Conservation (phyloP, 2,797 vertebrate genomes). For the Halcyon smyrnensis region DNA sequence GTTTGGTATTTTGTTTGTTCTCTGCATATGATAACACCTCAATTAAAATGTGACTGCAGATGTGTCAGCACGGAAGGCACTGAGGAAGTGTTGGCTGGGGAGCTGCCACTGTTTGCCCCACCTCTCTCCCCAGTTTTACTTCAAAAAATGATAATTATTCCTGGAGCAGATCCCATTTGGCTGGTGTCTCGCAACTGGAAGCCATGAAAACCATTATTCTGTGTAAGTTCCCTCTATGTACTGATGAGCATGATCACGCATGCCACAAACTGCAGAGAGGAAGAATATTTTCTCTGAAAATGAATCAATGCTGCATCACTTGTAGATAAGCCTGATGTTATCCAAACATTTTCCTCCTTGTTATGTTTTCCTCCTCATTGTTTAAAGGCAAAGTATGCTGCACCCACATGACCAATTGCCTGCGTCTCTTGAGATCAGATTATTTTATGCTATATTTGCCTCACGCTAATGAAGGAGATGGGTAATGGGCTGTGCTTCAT, state of each 20-base stretch:
- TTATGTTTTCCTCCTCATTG: not conserved
- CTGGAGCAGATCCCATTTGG: not conserved
- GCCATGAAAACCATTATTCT: not conserved
- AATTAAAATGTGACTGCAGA: not conserved
- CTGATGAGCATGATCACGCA: not conserved
- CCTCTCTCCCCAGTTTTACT: not conserved
- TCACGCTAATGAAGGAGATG: not conserved
- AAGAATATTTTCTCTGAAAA: not conserved
- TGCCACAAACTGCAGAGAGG: not conserved
- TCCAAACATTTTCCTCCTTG: not conserved
- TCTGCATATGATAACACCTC: not conserved
- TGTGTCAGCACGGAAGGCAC: not conserved
- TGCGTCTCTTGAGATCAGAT: not conserved
- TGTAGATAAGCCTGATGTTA: not conserved
- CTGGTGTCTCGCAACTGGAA: not conserved
- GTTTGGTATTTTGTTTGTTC: not conserved
- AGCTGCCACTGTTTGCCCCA: not conserved
- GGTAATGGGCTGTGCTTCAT: not conserved
- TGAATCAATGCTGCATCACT: not conserved
- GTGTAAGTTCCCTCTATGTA: not conserved
- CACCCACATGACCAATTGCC: not conserved
- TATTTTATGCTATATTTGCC: not conserved
- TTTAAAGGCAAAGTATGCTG: not conserved
- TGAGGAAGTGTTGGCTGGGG: not conserved
- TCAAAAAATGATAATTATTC: not conserved